Conservation (phyloP, 2,797 vertebrate species). For the Podarcis lilfordi region DNA sequence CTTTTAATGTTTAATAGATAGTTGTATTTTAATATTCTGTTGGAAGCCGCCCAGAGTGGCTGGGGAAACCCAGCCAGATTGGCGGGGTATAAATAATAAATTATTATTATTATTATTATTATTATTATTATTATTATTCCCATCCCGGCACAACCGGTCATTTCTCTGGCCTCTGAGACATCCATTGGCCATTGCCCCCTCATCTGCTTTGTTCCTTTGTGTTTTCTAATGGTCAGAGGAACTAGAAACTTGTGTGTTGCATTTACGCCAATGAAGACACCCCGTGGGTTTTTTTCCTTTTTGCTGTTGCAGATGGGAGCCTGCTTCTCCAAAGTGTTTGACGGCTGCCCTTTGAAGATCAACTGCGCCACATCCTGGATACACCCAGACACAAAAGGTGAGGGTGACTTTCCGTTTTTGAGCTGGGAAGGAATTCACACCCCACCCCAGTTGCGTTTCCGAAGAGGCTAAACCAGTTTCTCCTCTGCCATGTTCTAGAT, state of each 20-base stretch:
- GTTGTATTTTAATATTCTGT: no score
- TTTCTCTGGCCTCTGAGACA: not conserved
- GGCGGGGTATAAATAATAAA: no score
- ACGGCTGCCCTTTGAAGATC: constrained; percentile 97
- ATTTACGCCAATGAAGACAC: no score
- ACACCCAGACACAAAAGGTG: constrained; percentile 98
- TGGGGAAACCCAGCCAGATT: no score
- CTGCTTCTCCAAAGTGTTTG: constrained; percentile 99
- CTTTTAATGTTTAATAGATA: no score
- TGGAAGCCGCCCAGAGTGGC: no score
- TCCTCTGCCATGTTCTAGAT: constrained; percentile 78
- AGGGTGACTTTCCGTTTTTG: not conserved
- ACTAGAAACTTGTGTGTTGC: not conserved
- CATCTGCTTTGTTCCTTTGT: not conserved
- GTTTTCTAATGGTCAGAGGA: not conserved
- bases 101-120: no score
- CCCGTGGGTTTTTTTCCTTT: not conserved
- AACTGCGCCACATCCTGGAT: constrained; percentile 99
- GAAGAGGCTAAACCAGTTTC: constrained; percentile 18
- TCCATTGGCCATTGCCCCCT: not conserved
- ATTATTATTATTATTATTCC: not conserved
- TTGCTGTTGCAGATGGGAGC: constrained; percentile 91
- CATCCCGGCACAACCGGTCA: not conserved
- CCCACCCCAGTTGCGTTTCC: not conserved
- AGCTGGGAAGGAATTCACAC: not conserved